Evolutionary conservation across 1,140 invertebrate species (phyloP).

Genomic region (Monomorium pharaonis): DNA sequence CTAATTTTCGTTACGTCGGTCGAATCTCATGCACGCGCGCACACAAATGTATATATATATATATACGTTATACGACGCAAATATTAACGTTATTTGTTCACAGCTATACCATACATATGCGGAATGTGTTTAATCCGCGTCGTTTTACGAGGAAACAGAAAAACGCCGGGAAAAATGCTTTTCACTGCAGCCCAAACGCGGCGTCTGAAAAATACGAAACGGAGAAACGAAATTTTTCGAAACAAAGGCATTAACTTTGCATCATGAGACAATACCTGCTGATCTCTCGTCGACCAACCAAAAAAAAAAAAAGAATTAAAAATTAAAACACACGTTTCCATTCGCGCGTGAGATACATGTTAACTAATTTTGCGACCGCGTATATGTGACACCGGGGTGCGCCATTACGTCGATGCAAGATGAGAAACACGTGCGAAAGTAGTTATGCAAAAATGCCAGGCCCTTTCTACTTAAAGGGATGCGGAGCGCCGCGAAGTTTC

Average conservation of each 20-base stretch:
- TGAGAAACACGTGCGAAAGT: constrained; percentile 35
- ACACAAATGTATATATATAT: too few relatives aligned
- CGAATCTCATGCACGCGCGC: too few relatives aligned
- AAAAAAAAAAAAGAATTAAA: background rate
- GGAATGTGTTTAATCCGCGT: constrained; percentile 20
- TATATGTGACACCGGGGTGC: too few relatives aligned
- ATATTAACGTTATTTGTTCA: constrained; percentile 32
- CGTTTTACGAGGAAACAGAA: background rate
- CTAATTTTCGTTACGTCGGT: background rate
- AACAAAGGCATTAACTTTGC: background rate
- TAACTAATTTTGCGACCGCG: background rate
- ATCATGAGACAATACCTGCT: background rate
- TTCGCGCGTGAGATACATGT: background rate
- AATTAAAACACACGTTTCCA: background rate
- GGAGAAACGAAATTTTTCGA: constrained; percentile 7
- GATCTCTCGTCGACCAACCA: background rate
- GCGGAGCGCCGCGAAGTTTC: background rate
- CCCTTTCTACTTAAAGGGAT: background rate
- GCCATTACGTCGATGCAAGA: background rate
- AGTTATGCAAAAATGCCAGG: constrained; percentile 38
- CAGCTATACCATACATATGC: background rate
- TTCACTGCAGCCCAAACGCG: background rate
- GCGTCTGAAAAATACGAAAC: background rate
- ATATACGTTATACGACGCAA: background rate
- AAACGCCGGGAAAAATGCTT: background rate